phyloP scores from a whole-genome alignment of 2,797 vertebrate genomes.

The Hozukius guyotensis region DNA sequence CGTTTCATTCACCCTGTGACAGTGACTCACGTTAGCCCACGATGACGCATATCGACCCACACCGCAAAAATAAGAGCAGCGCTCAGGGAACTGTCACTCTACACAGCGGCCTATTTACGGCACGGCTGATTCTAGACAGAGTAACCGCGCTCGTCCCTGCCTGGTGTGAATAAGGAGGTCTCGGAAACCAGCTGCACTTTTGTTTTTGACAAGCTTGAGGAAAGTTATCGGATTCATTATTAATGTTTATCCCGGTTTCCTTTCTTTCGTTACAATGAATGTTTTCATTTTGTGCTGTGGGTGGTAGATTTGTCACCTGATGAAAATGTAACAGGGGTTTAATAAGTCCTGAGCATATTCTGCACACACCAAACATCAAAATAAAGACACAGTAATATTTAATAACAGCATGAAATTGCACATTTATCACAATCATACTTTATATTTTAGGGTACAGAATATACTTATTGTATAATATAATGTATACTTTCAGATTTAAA shows the following conservation, averaged over 20 bases:
- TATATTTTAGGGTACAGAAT: too few species aligned
- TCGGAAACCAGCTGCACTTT: not conserved
- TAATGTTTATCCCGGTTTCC: not conserved
- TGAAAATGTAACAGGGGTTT: not conserved
- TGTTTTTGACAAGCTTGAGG: not conserved
- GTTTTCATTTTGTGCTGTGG: not conserved
- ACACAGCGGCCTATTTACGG: conserved; percentile 28
- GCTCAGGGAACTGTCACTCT: conserved; percentile 40
- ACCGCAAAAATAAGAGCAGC: conserved; percentile 29
- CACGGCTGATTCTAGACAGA: conserved; percentile 10
- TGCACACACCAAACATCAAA: not conserved
- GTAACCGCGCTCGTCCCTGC: not conserved
- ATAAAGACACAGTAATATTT: not conserved
- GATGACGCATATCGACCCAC: conserved; percentile 40
- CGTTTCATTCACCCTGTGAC: not conserved
- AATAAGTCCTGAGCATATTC: not conserved
- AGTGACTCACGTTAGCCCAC: conserved; percentile 32
- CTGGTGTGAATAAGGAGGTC: not conserved
- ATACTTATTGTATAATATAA: too few species aligned
- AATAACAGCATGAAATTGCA: not conserved
- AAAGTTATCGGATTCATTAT: not conserved
- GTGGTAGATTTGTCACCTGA: not conserved
- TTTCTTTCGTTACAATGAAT: not conserved
- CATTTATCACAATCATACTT: too few species aligned
- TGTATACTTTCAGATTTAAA: too few species aligned